Evolutionary conservation across 2,888 invertebrate genomes (phyloP), one percentile per base, ranked within the genome.

Genomic region (Celastrina argiolus): DNA sequence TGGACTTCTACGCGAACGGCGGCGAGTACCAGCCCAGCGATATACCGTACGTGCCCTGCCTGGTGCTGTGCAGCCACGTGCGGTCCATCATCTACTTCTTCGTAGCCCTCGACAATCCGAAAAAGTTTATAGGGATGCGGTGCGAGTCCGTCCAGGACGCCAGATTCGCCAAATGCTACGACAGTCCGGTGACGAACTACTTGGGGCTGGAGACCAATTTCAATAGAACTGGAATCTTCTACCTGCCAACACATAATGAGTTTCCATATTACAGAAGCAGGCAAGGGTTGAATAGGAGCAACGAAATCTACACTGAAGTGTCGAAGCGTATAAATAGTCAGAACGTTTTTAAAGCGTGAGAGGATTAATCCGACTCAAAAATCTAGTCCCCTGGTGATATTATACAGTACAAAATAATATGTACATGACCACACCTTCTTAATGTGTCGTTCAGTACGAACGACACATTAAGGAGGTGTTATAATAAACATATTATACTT

Each of bases 21-120:
- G 91, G 90, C 0, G 91, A 91, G 63, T 91, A 74, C 31, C 91
- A 91, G 70, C 90, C 90, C 0, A 63, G 84, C 0, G 89, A 89
- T 63, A 76, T 90, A 0, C 81, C 84, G 0, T 82, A 78, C 18
- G 64, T 91, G 0, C 91, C 91, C 0, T 91, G 91, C 42, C 63
- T 90, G 0, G 70, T 89, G 0, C 0, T 90, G 0, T 91, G 91
- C 66, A 90, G 90, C 42, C 90, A 91, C 67, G 0, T 85, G 0
- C 70, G 84, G 63, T 73, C 90, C 0, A 72, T 82, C 0, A 3
- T 89, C 0, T 90, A 88, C 58, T 90, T 86, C 85, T 90, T 89
- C 89, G 81, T 83, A 42, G 87, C 89, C 0, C 26, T 91, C 0
- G 85, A 88, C n/a, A 79, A 90, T 45, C 87, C 90, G 0, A 87